A percentile compares a stretch with the other conserved stretches of the same genome.
Evolutionary conservation across 1,140 invertebrate species (phyloP).

Genomic region (Ptiloglossa arizonensis): DNA sequence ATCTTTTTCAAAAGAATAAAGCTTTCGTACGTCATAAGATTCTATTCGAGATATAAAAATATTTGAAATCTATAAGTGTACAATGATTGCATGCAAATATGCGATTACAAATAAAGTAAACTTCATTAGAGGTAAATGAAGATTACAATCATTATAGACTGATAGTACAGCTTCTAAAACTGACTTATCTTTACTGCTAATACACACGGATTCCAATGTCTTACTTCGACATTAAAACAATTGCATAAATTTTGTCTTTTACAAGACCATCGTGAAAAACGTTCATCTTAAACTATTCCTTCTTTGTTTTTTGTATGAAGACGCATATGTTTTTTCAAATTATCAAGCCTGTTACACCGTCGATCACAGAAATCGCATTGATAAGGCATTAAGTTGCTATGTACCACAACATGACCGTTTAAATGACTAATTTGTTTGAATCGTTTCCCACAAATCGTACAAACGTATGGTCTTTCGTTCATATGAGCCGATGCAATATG

Average conservation of each 20-base stretch:
- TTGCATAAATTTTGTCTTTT: neutral
- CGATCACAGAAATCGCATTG: slow-evolving; percentile 74
- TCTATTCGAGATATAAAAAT: slow-evolving; percentile 36
- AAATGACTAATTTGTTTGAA: slow-evolving; percentile 78
- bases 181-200: neutral
- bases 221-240: neutral
- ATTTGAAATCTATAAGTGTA: slow-evolving; percentile 8
- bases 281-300: neutral
- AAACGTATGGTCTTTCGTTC: slow-evolving; percentile 81
- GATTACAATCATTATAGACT: neutral
- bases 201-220: neutral
- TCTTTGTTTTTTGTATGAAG: slow-evolving; percentile 71
- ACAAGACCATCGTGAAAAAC: neutral
- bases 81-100: neutral
- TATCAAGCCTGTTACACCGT: slow-evolving; percentile 73
- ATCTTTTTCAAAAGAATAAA: slow-evolving; percentile 6
- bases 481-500: slow-evolving; percentile 77
- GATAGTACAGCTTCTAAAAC: neutral
- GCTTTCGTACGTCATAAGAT: neutral
- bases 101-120: slow-evolving; percentile 13
- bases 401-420: slow-evolving; percentile 74
- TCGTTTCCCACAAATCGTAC: slow-evolving; percentile 80
- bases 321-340: slow-evolving; percentile 75
- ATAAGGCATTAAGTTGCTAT: slow-evolving; percentile 75
- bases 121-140: neutral